Base-by-base conservation (phyloP, 2,113 vertebrate species). In the Eurypyga helias region DNA sequence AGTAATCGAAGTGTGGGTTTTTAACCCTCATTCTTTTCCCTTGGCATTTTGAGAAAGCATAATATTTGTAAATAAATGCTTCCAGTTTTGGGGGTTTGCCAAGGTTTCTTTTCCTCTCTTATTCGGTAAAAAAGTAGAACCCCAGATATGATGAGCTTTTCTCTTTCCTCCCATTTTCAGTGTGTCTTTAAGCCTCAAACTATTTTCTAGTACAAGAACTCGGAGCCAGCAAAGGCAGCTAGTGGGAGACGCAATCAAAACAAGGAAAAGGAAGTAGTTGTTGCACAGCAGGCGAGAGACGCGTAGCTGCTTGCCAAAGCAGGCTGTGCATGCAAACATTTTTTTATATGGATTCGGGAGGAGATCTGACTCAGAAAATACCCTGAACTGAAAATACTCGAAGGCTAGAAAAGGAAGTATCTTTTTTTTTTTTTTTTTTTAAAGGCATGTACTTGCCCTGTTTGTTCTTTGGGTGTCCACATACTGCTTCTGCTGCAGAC, bases 261-360 rank as follows among this genome's bases (percentile, higher is more conserved):
- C 71, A 94, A 86, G 86, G 70, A 69, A 86, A 85, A 90, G 61
- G 88, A 93, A 93, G 61, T 33, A 26, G 15, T 10, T 61, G 85
- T 92, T 88, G 6, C 82, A 73, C 92, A 92, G 66, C 75, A 72
- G 61, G 70, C 4, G 17, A 43, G 52, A 93, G 85, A 69, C 3
- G 0, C 19, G 62, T 43, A 93, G 48, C 49, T 80, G 41, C 65
- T 57, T 92, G 83, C 88, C 88, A 95, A 80, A 73, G 82, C 3
- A 90, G 94, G 71, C 62, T 65, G 79, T 61, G 58, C 48, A 93
- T 83, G 48, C 25, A 10, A 8, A 65, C 79, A 41, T 20, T 31
- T 58, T 58, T 43, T 92, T 31, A 24, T 31, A 57, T 4, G 23
- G 36, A 83, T 48, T 85, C 43, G 55, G 45, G 45, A 29, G 55